These are phyloP conservation scores for Mormoops blainvillei DNA, from an alignment of 2,113 vertebrate species.

Conservation along the genomic window DNA sequence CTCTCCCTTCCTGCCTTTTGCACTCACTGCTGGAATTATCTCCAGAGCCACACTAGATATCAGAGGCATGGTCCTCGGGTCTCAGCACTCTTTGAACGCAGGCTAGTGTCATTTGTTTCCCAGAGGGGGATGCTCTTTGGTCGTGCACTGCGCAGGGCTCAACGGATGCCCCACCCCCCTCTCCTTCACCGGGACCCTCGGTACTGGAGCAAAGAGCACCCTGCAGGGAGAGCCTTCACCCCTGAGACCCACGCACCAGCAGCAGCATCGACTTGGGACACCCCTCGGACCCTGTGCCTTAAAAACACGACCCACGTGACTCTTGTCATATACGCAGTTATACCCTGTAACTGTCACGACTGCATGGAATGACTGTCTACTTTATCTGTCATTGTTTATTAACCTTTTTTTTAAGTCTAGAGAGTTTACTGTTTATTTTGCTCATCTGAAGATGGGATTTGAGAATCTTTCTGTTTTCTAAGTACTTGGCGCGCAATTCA, in stretches of 20 bases:
- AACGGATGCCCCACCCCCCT: background rate
- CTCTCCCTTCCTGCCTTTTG: background rate
- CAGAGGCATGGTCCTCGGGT: background rate
- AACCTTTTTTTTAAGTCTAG: background rate
- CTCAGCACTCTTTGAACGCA: background rate
- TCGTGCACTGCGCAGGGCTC: too few species aligned
- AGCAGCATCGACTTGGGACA: background rate
- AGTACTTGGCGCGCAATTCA: background rate
- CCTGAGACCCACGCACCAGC: background rate
- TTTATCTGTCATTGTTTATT: background rate
- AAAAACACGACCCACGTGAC: background rate
- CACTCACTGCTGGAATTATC: background rate
- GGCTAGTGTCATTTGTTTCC: background rate
- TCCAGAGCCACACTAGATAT: too few species aligned
- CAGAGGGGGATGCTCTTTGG: background rate
- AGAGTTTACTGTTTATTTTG: background rate
- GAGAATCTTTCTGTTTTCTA: background rate
- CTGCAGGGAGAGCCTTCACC: background rate
- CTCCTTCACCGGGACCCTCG: background rate
- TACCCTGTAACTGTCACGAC: background rate
- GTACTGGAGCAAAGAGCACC: background rate
- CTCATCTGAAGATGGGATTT: background rate
- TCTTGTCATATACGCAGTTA: background rate
- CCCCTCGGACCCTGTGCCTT: too few species aligned
- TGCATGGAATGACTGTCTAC: rapidly evolving